Conservation (phyloP, 2,797 vertebrate genomes). For the Chloroceryle amazona region DNA sequence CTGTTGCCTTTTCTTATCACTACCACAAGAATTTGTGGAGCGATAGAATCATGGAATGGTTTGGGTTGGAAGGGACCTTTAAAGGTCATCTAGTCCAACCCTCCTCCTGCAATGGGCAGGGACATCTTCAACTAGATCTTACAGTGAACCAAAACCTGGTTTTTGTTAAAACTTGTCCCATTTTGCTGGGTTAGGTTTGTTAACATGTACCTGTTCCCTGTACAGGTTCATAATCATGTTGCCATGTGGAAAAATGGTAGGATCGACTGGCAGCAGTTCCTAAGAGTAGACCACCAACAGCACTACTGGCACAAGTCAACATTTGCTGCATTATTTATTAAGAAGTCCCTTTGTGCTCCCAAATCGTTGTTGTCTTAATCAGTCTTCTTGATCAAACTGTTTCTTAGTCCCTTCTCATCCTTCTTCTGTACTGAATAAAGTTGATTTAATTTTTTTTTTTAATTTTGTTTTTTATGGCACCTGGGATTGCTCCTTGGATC, state of each 20-base stretch:
- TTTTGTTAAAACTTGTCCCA: background rate
- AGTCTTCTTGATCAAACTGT: background rate
- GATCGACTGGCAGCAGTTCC: background rate
- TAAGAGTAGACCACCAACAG: background rate
- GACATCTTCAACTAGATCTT: background rate
- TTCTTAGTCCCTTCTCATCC: background rate
- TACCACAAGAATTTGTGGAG: background rate
- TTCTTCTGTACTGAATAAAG: background rate
- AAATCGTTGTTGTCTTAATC: background rate
- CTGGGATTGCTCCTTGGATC: background rate
- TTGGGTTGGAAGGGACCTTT: background rate
- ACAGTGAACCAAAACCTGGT: background rate
- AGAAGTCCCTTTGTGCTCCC: background rate
- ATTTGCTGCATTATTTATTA: background rate
- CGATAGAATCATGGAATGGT: background rate
- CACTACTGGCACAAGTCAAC: background rate
- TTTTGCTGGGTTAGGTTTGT: background rate
- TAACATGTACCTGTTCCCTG: background rate
- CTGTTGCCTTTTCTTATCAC: conserved; percentile 24
- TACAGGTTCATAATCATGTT: background rate
- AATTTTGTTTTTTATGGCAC: background rate
- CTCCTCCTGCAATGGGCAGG: background rate
- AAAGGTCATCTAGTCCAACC: background rate
- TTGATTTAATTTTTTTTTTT: background rate
- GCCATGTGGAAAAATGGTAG: background rate